Base-by-base conservation (phyloP, 2,888 invertebrate genomes). In the Acrocyrtus sp. region DNA sequence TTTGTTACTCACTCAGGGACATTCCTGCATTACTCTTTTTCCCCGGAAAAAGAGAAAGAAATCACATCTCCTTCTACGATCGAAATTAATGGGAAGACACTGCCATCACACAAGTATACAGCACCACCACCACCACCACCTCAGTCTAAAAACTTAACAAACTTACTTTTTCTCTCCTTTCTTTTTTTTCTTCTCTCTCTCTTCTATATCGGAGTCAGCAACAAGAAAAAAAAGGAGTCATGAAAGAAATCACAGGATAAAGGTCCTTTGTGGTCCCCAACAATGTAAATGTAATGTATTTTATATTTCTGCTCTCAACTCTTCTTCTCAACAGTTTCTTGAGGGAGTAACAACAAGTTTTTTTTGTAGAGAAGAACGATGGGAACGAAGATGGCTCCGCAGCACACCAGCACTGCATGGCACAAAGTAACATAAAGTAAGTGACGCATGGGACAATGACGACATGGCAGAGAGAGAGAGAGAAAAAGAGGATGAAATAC, bases 361-460 rank as follows among this genome's bases (percentile, higher is more conserved):
- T n/a, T n/a, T n/a, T n/a, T n/a, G n/a, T n/a, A 39, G 21, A 65
- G 26, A 62, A 17, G 26, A n/a, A n/a, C n/a, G n/a, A n/a, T n/a
- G n/a, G n/a, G n/a, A n/a, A n/a, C n/a, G n/a, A n/a, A n/a, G n/a
- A n/a, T n/a, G n/a, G n/a, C n/a, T n/a, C n/a, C n/a, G n/a, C n/a
- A n/a, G n/a, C n/a, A n/a, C n/a, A n/a, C n/a, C n/a, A n/a, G n/a
- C n/a, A n/a, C n/a, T n/a, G n/a, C n/a, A n/a, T n/a, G n/a, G n/a
- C n/a, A n/a, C n/a, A n/a, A n/a, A n/a, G n/a, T n/a, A n/a, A 70
- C 70, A 75, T 78, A 79, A 78, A 79, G 70, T 72, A 75, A 75
- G 66, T 69, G 74, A 77, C 72, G 74, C 74, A 75, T 77, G 75
- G 62, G 70, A 72, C 58, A 58, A 58, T 67, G 57, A 51, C 68